phyloP scores from a whole-genome alignment of 1,140 invertebrate species.

The Drosophila mayri region DNA sequence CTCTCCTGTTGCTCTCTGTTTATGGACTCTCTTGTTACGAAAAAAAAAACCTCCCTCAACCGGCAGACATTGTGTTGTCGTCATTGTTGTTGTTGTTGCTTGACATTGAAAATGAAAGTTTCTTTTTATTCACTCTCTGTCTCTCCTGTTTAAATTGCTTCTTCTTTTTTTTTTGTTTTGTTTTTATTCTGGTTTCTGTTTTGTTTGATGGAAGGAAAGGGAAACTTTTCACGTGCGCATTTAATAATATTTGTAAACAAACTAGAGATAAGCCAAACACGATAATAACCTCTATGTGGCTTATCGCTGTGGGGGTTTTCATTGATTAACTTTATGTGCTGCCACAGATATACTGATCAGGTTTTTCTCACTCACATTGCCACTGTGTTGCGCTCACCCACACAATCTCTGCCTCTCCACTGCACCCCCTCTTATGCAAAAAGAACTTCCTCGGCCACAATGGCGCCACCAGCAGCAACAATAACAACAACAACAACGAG shows the following conservation, averaged over 20 bases:
- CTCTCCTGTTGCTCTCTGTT: conserved; percentile 22
- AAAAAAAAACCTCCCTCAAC: conserved; percentile 33
- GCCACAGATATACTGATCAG: neutral
- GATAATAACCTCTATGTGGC: neutral
- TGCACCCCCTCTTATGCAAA: neutral
- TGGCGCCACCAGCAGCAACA: conserved; percentile 15
- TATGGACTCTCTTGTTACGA: conserved; percentile 27
- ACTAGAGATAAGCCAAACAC: neutral
- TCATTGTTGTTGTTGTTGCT: conserved; percentile 35
- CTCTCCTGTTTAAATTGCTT: conserved; percentile 33
- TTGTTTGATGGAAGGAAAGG: conserved; percentile 3
- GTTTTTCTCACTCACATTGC: neutral
- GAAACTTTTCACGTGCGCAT: conserved; percentile 6
- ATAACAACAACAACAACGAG: conserved; percentile 4
- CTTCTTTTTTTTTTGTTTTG: conserved; percentile 25
- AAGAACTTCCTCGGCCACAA: conserved; percentile 22
- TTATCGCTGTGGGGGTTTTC: neutral
- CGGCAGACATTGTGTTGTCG: conserved; percentile 15
- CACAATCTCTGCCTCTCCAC: neutral
- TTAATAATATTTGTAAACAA: neutral
- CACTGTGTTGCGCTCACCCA: neutral
- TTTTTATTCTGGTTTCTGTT: conserved; percentile 10
- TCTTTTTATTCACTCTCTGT: conserved; percentile 26
- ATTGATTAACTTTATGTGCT: neutral
- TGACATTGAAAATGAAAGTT: conserved; percentile 78